Conservation (phyloP, 2,797 vertebrate species). For the Chanos chanos region DNA sequence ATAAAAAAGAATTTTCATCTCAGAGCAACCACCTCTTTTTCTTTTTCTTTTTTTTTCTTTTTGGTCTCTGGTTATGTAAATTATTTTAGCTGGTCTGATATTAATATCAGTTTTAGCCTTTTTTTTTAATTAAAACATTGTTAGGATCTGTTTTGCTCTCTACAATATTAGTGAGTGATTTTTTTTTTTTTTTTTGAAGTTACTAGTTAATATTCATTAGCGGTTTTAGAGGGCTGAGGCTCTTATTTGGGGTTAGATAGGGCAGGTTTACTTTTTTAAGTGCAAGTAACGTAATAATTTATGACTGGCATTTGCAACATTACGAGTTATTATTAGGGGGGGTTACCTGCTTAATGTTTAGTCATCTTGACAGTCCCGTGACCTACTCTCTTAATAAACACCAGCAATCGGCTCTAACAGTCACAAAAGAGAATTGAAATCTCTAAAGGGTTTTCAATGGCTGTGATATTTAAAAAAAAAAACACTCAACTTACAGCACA, state of each 20-base stretch:
- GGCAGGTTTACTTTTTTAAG: conserved; percentile 99
- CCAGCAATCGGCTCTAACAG: conserved; percentile 95
- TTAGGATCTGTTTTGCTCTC: too few species aligned
- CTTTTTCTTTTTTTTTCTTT: conserved; percentile 58
- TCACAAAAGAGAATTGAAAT: conserved; percentile 96
- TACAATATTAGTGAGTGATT: too few species aligned
- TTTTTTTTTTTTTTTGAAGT: conserved; percentile 72
- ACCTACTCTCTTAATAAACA: conserved; percentile 95
- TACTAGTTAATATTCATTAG: conserved; percentile 92
- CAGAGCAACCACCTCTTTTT: conserved; percentile 73
- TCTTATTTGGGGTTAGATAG: conserved; percentile 84
- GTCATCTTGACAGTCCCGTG: conserved; percentile 99
- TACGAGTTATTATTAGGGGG: conserved; percentile 85
- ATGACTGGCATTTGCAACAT: conserved; percentile 90
- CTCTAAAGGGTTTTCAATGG: conserved; percentile 87
- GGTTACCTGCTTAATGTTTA: conserved; percentile 99
- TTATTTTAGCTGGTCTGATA: conserved; percentile 85
- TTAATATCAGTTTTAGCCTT: conserved; percentile 92
- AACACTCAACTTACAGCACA: conserved; percentile 86
- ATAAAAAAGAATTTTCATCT: conserved; percentile 73
- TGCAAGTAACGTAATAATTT: conserved; percentile 94
- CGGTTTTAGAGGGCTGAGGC: conserved; percentile 83
- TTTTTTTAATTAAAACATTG: conserved; percentile 86
- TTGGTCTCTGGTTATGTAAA: conserved; percentile 79
- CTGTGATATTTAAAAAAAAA: conserved; percentile 83